Base-by-base conservation (phyloP, 2,113 vertebrate species). In the Tricholaema leucomelas region DNA sequence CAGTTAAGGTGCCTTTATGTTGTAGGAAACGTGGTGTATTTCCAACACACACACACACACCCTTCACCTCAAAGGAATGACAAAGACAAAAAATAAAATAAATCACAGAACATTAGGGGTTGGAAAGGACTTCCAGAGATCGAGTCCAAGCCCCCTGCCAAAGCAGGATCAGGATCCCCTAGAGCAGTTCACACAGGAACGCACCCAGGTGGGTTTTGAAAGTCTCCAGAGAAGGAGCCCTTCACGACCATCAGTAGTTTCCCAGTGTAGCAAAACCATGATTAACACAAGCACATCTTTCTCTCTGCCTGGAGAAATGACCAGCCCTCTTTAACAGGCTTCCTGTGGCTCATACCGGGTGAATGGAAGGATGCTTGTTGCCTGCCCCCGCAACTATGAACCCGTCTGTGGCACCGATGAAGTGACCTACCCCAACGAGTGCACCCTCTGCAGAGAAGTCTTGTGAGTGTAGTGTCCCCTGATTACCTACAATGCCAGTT, bases 391-490 rank as follows among this genome's bases (percentile, higher is more conserved):
- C 58, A 23, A 31, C 69, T 96, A 69, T 1, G 6, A 58, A 6
- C 95, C 95, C 0, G 73, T 93, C 38, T 96, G 96, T 0, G 96
- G 95, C 31, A 96, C 91, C 5, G 31, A 96, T 0, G 20, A 27
- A 1, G 14, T 87, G 48, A 96, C 94, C 70, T 96, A 96, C 61
- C 23, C 83, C 85, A 96, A 96, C 0, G 94, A 96, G 85, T 96
- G 96, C 79, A 11, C 61, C 24, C 94, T 96, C 79, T 96, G 96
- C 85, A 67, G 0, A 15, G 81, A 63, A 9, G 3, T 81, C 8
- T 0, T 82, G 96, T 96, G 75, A 96, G 95, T 94, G 71, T 1
- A 30, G 58, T 27, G 40, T 38, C 75, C 77, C 66, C 38, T 0
- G 1, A 8, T 7, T 44, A 23, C 74, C 44, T 9, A 2, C 52